Evolutionary conservation across 2,113 vertebrate genomes (phyloP).

Genomic region (Scatophagus argus): DNA sequence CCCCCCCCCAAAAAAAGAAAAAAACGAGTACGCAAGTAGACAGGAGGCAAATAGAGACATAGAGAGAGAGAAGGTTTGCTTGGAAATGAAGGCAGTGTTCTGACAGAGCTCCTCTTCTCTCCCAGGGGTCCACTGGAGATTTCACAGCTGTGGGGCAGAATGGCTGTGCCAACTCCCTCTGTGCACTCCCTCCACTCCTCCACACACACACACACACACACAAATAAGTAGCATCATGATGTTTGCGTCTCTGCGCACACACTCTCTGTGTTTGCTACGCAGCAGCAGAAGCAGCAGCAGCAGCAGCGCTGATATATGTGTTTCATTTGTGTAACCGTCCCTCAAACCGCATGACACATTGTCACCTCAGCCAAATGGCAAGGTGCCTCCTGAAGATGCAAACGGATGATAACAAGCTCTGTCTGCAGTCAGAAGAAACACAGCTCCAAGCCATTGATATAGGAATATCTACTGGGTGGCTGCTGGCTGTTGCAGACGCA

Average conservation of each 20-base stretch:
- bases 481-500: constrained; percentile 40
- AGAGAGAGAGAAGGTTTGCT: not conserved
- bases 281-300: constrained; percentile 26
- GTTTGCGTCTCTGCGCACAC: not conserved
- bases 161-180: constrained; percentile 14
- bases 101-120: constrained; percentile 39
- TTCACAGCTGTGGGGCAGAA: constrained; percentile 41
- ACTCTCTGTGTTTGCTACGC: constrained; percentile 20
- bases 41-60: not conserved
- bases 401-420: constrained; percentile 39
- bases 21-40: not conserved
- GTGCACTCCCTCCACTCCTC: constrained; percentile 1
- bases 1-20: not conserved
- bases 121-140: constrained; percentile 37
- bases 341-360: constrained; percentile 39
- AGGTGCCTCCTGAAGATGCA: constrained; percentile 37
- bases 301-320: not conserved
- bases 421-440: constrained; percentile 12
- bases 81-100: not conserved
- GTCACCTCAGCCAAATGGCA: constrained; percentile 47
- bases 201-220: constrained; percentile 2
- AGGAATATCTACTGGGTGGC: constrained; percentile 27
- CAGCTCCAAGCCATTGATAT: constrained; percentile 32
- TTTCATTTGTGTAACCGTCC: constrained; percentile 27
- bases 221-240: constrained; percentile 39